Percentiles rank a stretch among this genome's conserved stretches.
Conservation (phyloP, 1,140 invertebrate genomes). For the Drosophila watanabei region DNA sequence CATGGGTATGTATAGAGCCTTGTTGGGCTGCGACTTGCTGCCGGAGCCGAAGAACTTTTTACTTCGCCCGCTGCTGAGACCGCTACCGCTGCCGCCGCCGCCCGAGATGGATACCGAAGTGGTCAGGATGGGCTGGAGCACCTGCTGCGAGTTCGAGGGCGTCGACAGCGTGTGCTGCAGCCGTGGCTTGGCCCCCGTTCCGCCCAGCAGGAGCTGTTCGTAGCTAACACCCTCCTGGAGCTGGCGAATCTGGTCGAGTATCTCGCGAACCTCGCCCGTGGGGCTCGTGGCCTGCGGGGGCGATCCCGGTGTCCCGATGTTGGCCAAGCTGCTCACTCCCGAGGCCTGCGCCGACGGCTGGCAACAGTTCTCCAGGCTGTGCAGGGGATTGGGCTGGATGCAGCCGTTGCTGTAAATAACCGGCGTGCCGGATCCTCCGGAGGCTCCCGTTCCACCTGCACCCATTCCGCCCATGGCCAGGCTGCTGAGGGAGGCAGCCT, state of each 20-base stretch:
- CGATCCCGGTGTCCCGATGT: conserved; percentile 89
- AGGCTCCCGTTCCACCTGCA: conserved; percentile 2
- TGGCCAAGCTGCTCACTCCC: conserved; percentile 89
- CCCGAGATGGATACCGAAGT: conserved; percentile 30
- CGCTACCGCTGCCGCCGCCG: neutral
- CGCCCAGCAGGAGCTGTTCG: conserved; percentile 62
- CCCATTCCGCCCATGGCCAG: conserved; percentile 55
- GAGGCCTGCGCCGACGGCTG: conserved; percentile 86
- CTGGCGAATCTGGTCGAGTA: conserved; percentile 90
- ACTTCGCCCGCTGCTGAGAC: conserved; percentile 32
- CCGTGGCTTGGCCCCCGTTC: conserved; percentile 50
- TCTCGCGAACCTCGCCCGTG: conserved; percentile 89
- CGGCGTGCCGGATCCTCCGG: conserved; percentile 47
- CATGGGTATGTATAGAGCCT: conserved; percentile 83
- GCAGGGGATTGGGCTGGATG: conserved; percentile 75
- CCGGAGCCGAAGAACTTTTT: conserved; percentile 70
- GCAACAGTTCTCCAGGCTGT: conserved; percentile 82
- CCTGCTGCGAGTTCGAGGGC: conserved; percentile 53
- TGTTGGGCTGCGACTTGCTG: conserved; percentile 69
- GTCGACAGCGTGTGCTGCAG: conserved; percentile 72
- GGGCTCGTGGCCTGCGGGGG: conserved; percentile 92
- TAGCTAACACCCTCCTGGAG: conserved; percentile 86
- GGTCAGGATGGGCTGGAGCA: conserved; percentile 31
- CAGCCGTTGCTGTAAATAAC: conserved; percentile 69
- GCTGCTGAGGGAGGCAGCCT: conserved; percentile 58